Percentiles rank a stretch among this genome's conserved stretches.
phyloP scores from a whole-genome alignment of 2,113 vertebrate genomes.

The Callopanchax toddi region DNA sequence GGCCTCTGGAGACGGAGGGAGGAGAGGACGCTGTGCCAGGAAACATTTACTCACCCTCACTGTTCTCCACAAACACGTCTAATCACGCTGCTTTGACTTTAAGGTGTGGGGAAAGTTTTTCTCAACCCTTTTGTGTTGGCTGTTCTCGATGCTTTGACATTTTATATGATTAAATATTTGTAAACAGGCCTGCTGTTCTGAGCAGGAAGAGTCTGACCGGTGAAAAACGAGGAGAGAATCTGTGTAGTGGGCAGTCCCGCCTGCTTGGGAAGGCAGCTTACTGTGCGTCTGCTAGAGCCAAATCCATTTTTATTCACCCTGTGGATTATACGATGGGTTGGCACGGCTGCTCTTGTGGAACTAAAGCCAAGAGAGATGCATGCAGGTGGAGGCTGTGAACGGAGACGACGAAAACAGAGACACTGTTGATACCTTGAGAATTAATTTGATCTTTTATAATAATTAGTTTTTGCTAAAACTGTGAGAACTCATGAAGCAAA shows the following conservation, averaged over 20 bases:
- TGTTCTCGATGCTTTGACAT: not conserved
- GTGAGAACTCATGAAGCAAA: not conserved
- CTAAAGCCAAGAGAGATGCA: conserved; percentile 19
- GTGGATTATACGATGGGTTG: conserved; percentile 58
- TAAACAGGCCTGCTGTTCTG: conserved; percentile 5
- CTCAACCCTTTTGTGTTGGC: not conserved
- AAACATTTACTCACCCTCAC: conserved; percentile 33
- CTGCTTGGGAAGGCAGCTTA: conserved; percentile 55
- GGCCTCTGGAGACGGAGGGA: conserved; percentile 63
- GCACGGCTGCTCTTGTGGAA: conserved; percentile 15
- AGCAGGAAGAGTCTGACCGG: conserved; percentile 13
- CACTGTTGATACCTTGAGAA: not conserved
- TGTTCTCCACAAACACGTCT: conserved; percentile 1
- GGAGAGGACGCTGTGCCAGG: conserved; percentile 35
- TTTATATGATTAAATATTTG: not conserved
- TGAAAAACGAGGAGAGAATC: conserved; percentile 20
- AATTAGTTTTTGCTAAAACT: not conserved
- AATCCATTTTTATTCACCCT: conserved; percentile 71
- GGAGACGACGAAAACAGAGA: conserved; percentile 5
- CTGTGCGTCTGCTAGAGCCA: conserved; percentile 47
- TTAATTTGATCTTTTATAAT: not conserved
- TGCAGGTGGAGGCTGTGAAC: conserved; percentile 39
- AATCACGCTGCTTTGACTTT: not conserved
- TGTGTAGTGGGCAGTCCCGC: conserved; percentile 39
- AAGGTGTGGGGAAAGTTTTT: not conserved